These are phyloP conservation scores for Eueremaeus valkanovi DNA, from an alignment of 2,888 invertebrate genomes.

Conservation along the genomic window DNA sequence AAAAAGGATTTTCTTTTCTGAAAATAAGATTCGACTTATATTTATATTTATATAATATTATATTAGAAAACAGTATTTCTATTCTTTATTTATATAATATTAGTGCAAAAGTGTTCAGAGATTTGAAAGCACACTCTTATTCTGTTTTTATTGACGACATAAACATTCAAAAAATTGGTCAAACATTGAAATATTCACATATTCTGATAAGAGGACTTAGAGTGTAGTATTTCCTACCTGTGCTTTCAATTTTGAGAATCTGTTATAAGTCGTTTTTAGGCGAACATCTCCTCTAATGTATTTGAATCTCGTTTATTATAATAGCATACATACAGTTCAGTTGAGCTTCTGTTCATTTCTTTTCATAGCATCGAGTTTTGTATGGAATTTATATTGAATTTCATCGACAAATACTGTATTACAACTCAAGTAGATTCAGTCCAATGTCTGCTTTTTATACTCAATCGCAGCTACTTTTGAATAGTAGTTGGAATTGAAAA, in stretches of 20 bases:
- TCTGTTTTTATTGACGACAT: not conserved
- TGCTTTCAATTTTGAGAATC: no score
- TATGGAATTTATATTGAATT: conserved; percentile 25
- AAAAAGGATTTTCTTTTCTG: not conserved
- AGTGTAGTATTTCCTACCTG: no score
- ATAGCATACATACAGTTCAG: not conserved
- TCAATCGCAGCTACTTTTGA: not conserved
- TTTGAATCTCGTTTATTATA: not conserved
- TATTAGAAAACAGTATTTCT: not conserved
- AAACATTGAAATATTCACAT: no score
- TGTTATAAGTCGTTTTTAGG: not conserved
- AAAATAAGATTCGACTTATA: not conserved
- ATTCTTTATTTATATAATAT: not conserved
- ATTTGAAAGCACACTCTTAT: not conserved
- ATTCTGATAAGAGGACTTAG: no score
- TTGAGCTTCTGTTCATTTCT: conserved; percentile 23
- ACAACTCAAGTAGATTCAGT: not conserved
- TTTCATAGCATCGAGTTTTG: conserved; percentile 2
- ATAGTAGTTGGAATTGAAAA: conserved; percentile 11
- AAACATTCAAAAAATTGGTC: no score
- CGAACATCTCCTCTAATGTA: not conserved
- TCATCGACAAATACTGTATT: conserved; percentile 5
- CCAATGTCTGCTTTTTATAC: no score
- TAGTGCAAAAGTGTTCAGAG: no score
- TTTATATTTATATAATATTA: not conserved